Conservation (phyloP, 2,113 vertebrate genomes). For the Saccopteryx leptura region DNA sequence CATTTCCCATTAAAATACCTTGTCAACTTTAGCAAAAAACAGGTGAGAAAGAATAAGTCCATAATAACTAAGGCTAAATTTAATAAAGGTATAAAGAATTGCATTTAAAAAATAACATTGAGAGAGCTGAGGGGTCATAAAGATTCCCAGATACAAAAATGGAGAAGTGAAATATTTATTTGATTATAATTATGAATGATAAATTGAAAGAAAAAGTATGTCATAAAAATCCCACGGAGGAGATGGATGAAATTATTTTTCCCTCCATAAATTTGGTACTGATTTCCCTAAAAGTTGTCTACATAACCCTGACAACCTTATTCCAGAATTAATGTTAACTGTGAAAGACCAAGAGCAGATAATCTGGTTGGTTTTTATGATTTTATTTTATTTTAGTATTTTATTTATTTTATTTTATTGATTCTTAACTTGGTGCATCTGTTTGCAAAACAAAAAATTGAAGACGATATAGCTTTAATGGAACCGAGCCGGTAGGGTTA, state of each 20-base stretch:
- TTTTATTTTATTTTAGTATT: no score
- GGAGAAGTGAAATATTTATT: not conserved
- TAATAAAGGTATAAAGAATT: not conserved
- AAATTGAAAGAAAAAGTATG: not conserved
- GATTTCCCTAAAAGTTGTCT: no score
- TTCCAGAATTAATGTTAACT: not conserved
- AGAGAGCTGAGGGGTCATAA: not conserved
- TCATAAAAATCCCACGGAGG: not conserved
- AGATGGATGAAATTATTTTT: not conserved
- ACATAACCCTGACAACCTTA: not conserved
- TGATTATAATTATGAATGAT: not conserved
- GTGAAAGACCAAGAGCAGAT: not conserved
- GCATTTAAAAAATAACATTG: not conserved
- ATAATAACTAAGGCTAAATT: not conserved
- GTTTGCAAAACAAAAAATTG: not conserved
- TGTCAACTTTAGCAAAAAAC: not conserved
- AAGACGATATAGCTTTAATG: not conserved
- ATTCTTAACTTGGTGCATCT: not conserved
- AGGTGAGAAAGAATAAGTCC: not conserved
- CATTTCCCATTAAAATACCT: not conserved
- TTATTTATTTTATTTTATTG: not conserved
- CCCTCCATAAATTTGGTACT: not conserved
- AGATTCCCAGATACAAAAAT: not conserved
- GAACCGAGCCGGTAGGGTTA: no score
- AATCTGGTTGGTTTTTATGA: not conserved